Percentiles rank a stretch among this genome's conserved stretches.
phyloP scores from a whole-genome alignment of 2,888 invertebrate genomes.

The Eurois occulta region DNA sequence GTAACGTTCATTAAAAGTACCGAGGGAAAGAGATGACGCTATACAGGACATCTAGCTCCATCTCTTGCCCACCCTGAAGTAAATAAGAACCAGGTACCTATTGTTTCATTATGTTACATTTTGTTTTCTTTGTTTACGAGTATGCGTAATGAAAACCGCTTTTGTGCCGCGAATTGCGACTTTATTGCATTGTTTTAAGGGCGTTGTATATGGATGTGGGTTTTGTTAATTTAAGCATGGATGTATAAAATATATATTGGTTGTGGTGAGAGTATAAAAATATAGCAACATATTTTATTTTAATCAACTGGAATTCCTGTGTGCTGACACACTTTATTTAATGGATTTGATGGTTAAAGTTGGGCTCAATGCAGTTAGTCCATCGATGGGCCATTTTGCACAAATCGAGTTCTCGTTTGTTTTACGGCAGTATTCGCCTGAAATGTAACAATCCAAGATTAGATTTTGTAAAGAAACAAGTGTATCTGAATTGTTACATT shows the following conservation, averaged over 20 bases:
- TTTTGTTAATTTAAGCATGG: neutral
- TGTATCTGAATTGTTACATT: neutral
- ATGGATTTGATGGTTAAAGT: neutral
- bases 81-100: conserved; percentile 44
- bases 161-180: conserved; percentile 59
- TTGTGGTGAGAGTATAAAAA: neutral
- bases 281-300: neutral
- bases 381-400: neutral
- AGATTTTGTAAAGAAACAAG: neutral
- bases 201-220: neutral
- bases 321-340: neutral
- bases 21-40: neutral
- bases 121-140: conserved; percentile 70
- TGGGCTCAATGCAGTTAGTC: neutral
- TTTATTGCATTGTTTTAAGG: conserved; percentile 56
- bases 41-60: neutral
- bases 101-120: conserved; percentile 67
- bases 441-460: neutral
- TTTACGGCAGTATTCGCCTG: neutral
- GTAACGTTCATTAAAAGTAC: conserved; percentile 46
- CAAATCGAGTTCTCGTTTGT: neutral
- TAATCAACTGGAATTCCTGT: neutral
- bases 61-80: neutral
- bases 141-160: conserved; percentile 71
- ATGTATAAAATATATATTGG: conserved; percentile 19